Percentiles rank a stretch among this genome's conserved stretches.
These are phyloP conservation scores for Miltochrista miniata DNA, from an alignment of 2,888 invertebrate genomes.

Conservation along the genomic window DNA sequence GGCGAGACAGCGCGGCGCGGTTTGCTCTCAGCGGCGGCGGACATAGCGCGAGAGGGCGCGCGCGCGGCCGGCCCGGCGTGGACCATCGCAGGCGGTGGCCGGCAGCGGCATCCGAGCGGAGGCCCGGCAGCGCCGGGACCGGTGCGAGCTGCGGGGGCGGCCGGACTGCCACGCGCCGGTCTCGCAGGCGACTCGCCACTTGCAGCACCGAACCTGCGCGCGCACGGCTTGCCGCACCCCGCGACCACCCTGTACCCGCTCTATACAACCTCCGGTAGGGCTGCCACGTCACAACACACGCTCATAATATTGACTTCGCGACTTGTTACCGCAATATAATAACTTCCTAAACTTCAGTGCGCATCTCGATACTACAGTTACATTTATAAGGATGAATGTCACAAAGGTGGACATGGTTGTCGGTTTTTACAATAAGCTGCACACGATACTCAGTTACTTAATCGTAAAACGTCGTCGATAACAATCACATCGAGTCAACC, in stretches of 20 bases:
- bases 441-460: constrained; percentile 1
- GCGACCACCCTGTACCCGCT: constrained; percentile 39
- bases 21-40: constrained; percentile 78
- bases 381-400: constrained; percentile 13
- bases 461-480: constrained; percentile 17
- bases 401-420: constrained; percentile 14
- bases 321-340: constrained; percentile 25
- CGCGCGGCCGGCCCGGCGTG: constrained; percentile 83
- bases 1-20: constrained; percentile 83
- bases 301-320: constrained; percentile 37
- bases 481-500: constrained; percentile 33
- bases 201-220: constrained; percentile 32
- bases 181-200: constrained; percentile 48
- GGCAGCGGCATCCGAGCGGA: constrained; percentile 81
- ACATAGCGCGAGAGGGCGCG: constrained; percentile 81
- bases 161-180: constrained; percentile 68
- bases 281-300: constrained; percentile 46
- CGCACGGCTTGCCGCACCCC: constrained; percentile 38
- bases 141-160: constrained; percentile 76
- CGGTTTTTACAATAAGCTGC: constrained; percentile 5
- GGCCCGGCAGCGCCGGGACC: constrained; percentile 79
- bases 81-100: constrained; percentile 83
- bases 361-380: constrained; percentile 26
- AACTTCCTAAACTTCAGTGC: constrained; percentile 15
- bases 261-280: constrained; percentile 69